Conservation (phyloP, 2,797 vertebrate species). For the Gorsachius magnificus region DNA sequence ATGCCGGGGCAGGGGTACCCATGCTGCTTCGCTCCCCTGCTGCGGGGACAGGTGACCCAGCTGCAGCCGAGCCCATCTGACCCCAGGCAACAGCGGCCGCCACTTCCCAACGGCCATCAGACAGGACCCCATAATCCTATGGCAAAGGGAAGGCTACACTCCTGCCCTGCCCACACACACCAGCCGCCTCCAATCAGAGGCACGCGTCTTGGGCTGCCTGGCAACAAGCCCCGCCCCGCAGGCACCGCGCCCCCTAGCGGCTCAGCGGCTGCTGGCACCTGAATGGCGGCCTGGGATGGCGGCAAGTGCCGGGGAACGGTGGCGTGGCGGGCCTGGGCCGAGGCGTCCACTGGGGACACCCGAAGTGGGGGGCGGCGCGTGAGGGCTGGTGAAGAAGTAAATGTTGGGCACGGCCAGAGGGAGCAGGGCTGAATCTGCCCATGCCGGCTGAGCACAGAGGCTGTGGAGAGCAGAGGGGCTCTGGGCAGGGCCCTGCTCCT, state of each 20-base stretch:
- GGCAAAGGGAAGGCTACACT: too few species aligned
- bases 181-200: not conserved
- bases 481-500: not conserved
- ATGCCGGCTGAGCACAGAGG: too few species aligned
- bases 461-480: not conserved
- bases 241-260: not conserved
- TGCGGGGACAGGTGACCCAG: not conserved
- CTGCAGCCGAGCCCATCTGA: not conserved
- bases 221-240: too few species aligned
- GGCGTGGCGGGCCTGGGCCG: too few species aligned
- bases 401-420: too few species aligned
- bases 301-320: fast-evolving
- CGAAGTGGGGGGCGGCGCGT: too few species aligned
- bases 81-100: too few species aligned
- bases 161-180: not conserved
- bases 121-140: not conserved
- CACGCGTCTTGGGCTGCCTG: too few species aligned
- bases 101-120: not conserved
- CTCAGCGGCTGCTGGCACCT: too few species aligned
- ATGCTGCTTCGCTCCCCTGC: not conserved
- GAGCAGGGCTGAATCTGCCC: not conserved
- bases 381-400: not conserved
- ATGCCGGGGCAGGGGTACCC: fast-evolving
- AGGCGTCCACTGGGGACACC: fast-evolving
- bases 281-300: too few species aligned